phyloP scores from a whole-genome alignment of 2,797 vertebrate genomes.

The Decapterus maruadsi region DNA sequence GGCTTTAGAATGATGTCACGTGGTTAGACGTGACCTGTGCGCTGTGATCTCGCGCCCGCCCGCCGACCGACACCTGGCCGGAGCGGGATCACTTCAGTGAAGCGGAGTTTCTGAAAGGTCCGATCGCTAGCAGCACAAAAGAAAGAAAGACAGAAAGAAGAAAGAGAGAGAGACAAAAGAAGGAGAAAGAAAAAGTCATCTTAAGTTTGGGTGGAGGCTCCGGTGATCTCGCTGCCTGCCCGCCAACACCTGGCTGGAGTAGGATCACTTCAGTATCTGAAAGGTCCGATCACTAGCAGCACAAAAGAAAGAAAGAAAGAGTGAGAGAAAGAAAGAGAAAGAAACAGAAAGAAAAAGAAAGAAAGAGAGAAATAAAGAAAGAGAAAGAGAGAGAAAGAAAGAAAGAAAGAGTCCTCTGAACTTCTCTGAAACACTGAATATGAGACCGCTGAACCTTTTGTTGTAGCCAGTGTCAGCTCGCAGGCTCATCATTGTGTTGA shows the following conservation, averaged over 20 bases:
- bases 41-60: conserved; percentile 25
- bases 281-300: conserved; percentile 9
- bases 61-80: conserved; percentile 25
- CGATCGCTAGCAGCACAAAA: not conserved
- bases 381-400: conserved; percentile 2
- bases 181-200: conserved; percentile 16
- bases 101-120: conserved; percentile 50
- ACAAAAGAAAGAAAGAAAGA: conserved; percentile 4
- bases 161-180: not conserved
- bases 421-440: conserved; percentile 37
- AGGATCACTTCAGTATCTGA: conserved; percentile 40
- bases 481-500: not conserved
- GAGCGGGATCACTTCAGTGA: conserved; percentile 14
- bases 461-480: not conserved
- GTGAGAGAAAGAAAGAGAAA: too few relatives aligned
- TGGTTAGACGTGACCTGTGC: conserved; percentile 54
- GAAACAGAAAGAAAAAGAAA: not conserved
- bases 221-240: conserved; percentile 28
- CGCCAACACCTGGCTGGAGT: conserved; percentile 16
- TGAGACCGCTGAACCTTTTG: conserved; percentile 23
- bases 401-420: conserved; percentile 36
- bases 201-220: conserved; percentile 58
- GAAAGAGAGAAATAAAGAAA: too few relatives aligned
- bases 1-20: conserved; percentile 67
- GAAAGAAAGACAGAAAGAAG: not conserved